Conservation (phyloP, 2,113 vertebrate genomes). For the Fregata magnificens region DNA sequence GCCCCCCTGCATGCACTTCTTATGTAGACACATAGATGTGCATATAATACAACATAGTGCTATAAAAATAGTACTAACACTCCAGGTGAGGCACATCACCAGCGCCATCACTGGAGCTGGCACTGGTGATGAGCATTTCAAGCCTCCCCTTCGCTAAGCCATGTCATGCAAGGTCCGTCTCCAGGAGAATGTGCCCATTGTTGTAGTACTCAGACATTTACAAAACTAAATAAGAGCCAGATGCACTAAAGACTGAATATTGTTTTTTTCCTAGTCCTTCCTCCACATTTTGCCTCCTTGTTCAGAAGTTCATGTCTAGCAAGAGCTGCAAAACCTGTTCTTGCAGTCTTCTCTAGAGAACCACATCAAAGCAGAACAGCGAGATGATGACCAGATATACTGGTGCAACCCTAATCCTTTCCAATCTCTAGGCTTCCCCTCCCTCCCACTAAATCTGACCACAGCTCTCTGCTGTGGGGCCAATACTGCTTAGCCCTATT, state of each 20-base stretch:
- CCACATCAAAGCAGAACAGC: constrained; percentile 12
- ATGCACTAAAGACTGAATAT: not conserved
- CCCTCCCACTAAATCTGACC: constrained; percentile 13
- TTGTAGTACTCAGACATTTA: not conserved
- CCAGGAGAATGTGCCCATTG: not conserved
- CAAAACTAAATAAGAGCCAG: not conserved
- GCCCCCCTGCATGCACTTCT: not conserved
- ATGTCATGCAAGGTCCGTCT: not conserved
- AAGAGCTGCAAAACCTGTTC: constrained; percentile 51
- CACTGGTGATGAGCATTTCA: not conserved
- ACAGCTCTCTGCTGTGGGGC: constrained; percentile 16
- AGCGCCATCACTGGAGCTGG: not conserved
- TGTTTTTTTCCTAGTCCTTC: not conserved
- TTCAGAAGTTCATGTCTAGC: not conserved
- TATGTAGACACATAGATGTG: not conserved
- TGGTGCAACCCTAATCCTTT: constrained; percentile 27
- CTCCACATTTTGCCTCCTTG: not conserved
- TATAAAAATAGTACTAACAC: not conserved
- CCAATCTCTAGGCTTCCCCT: constrained; percentile 30
- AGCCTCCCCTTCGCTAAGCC: not conserved
- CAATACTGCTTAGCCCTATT: not conserved
- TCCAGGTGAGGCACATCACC: not conserved
- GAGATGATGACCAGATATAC: constrained; percentile 49
- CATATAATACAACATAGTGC: not conserved
- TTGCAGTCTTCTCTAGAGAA: not conserved